Base-by-base conservation (phyloP, 2,888 invertebrate species). In the Tolmerus cingulatus region DNA sequence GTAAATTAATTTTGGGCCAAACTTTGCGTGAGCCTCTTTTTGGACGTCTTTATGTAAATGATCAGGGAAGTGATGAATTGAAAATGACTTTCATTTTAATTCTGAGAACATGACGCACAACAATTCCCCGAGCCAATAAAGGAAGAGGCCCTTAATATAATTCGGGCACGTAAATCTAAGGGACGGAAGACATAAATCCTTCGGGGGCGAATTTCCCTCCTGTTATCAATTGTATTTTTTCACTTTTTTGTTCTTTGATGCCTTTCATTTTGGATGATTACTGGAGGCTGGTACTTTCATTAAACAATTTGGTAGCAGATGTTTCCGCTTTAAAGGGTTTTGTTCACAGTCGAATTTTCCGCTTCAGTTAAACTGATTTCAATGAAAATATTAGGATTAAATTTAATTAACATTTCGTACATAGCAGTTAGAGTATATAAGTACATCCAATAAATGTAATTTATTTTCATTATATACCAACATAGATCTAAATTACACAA, bases 161-260 rank as follows among this genome's bases (percentile, higher is more conserved):
- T 82, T 82, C 82, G 66, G 82, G 82, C 82, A 82, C 82, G 82
- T 82, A 82, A 82, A 82, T 82, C 57, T 57, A 55, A 55, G 37
- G 82, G 82, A 82, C 82, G 82, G 82, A 82, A 82, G 82, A 82
- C 82, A 82, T 82, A 82, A 82, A 82, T 82, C 82, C 82, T 82
- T 82, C 82, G 82, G 82, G 82, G 37, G 66, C 34, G 66, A 66
- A 66, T 66, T 66, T 66, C 23, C 27, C 51, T 82, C 66, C 82
- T 57, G 55, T 82, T 66, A 57, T 57, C 57, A 82, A 51, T 82
- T 82, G 57, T 66, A 57, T 34, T 51, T 82, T 57, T 78, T 78
- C 37, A 14, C 37, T 76, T 34, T 34, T 76, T 34, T 76, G 34
- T 79, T 79, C 51, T 78, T 79, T 79, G 23, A 79, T 37, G 76